These are phyloP conservation scores for Pilophorus perplexus DNA, from an alignment of 2,888 invertebrate genomes.

Conservation along the genomic window DNA sequence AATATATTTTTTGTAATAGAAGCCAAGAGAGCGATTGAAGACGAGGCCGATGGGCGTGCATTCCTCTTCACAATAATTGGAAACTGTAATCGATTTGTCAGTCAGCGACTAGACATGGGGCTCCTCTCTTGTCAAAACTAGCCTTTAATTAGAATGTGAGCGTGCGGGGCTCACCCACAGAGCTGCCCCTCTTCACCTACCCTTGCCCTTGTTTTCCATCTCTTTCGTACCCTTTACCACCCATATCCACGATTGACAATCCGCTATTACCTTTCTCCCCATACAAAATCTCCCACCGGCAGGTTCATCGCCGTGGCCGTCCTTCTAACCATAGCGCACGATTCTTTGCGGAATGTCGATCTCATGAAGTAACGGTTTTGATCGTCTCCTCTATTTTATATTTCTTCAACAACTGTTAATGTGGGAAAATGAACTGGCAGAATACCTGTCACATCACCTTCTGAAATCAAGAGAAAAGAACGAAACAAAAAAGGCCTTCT, in stretches of 20 bases:
- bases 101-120: conserved; percentile 39
- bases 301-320: no score
- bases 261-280: conserved; percentile 36
- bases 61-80: conserved; percentile 46
- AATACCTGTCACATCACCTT: no score
- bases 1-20: conserved; percentile 42
- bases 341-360: no score
- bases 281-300: background rate
- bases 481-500: no score
- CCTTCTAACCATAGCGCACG: no score
- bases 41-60: conserved; percentile 42
- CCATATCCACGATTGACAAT: conserved; percentile 37
- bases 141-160: conserved; percentile 46
- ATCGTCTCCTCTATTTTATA: no score
- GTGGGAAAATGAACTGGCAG: no score
- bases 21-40: conserved; percentile 35
- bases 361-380: no score
- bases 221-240: conserved; percentile 18
- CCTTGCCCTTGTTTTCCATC: background rate
- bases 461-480: no score
- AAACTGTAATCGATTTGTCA: conserved; percentile 47
- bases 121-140: conserved; percentile 43
- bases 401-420: no score
- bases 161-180: conserved; percentile 41
- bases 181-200: conserved; percentile 20